Conservation (phyloP, 2,113 vertebrate genomes). For the Neotoma lepida region DNA sequence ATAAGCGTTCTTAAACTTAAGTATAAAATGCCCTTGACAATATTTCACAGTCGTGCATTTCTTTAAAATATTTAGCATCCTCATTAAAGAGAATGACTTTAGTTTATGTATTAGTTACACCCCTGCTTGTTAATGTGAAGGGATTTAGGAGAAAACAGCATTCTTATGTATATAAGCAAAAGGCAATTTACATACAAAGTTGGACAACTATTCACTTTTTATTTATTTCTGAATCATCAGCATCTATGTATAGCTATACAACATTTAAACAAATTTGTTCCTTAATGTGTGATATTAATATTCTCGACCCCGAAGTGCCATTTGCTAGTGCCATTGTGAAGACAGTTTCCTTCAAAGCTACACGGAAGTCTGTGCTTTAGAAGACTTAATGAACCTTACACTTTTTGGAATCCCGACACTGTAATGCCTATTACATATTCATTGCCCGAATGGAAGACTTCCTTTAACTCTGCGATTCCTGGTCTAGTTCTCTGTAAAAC, state of each 20-base stretch:
- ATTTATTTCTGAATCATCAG: conserved; percentile 87
- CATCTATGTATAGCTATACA: conserved; percentile 83
- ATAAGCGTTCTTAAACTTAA: conserved; percentile 92
- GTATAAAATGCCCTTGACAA: conserved; percentile 93
- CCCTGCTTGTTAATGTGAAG: conserved; percentile 89
- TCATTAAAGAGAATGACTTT: conserved; percentile 92
- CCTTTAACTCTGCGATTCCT: conserved; percentile 90
- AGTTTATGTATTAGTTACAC: conserved; percentile 92
- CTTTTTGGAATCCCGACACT: conserved; percentile 89
- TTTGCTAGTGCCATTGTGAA: conserved; percentile 87
- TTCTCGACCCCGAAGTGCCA: conserved; percentile 85
- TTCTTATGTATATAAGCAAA: conserved; percentile 88
- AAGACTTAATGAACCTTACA: conserved; percentile 92
- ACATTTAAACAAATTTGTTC: conserved; percentile 90
- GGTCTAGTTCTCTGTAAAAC: conserved; percentile 89
- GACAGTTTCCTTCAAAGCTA: conserved; percentile 90
- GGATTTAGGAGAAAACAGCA: conserved; percentile 86
- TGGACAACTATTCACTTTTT: conserved; percentile 86
- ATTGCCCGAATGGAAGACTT: conserved; percentile 89
- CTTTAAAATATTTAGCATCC: conserved; percentile 94
- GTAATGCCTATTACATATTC: conserved; percentile 91
- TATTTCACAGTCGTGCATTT: conserved; percentile 89
- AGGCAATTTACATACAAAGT: conserved; percentile 89
- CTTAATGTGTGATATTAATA: conserved; percentile 90
- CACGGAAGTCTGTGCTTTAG: conserved; percentile 86